Conservation (phyloP, 2,888 invertebrate species). For the Melanchra persicariae region DNA sequence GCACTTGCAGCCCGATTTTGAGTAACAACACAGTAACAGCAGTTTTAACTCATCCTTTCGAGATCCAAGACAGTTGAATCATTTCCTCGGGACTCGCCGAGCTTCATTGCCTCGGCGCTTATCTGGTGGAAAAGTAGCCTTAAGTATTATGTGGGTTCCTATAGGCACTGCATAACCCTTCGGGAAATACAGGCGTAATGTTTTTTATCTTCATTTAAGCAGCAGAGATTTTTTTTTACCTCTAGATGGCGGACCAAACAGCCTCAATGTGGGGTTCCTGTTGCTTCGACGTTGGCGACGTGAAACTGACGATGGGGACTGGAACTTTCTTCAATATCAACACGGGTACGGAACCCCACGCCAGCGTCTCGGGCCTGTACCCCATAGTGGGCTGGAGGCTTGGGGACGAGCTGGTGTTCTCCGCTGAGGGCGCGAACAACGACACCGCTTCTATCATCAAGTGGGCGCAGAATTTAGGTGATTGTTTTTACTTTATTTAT, state of each 20-base stretch:
- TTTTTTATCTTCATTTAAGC: too few species aligned
- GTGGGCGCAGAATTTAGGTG: conserved; percentile 93
- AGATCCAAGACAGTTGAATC: too few species aligned
- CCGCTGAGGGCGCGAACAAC: conserved; percentile 96
- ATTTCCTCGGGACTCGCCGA: too few species aligned
- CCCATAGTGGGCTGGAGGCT: conserved; percentile 97
- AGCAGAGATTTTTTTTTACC: conserved; percentile 27
- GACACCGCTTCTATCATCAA: conserved; percentile 97
- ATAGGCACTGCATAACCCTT: too few species aligned
- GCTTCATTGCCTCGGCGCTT: too few species aligned
- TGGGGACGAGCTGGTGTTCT: conserved; percentile 90
- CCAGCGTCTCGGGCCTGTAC: conserved; percentile 96
- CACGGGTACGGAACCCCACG: conserved; percentile 94
- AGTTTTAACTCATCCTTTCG: too few species aligned
- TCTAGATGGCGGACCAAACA: conserved; percentile 96
- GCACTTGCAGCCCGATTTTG: too few species aligned
- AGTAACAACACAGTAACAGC: too few species aligned
- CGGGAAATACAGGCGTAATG: too few species aligned
- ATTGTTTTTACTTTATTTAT: background rate
- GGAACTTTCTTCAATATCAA: conserved; percentile 97
- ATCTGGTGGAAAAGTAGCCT: too few species aligned
- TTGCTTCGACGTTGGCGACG: conserved; percentile 94
- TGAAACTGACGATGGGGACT: conserved; percentile 97
- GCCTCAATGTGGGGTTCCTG: conserved; percentile 97
- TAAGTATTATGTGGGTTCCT: too few species aligned